Evolutionary conservation across 2,888 invertebrate species (phyloP), one percentile per base, ranked within the genome.

Genomic region (Hirtodrosophila duncani): DNA sequence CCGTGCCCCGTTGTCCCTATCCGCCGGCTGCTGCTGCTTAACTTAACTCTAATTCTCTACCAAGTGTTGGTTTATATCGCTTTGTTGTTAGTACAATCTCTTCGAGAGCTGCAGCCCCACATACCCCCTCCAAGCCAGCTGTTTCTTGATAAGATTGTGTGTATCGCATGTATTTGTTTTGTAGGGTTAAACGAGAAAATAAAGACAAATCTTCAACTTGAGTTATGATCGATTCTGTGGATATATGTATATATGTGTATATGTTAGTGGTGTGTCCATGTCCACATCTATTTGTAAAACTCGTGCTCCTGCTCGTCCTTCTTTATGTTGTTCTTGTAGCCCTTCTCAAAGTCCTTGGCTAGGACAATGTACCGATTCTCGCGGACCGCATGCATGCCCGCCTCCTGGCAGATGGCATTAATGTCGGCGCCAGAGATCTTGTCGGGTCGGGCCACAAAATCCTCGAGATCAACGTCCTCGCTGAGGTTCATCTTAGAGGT

Each of bases 381-480:
- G 49, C 99, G 89, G 0, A 99, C 99, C 2, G 99, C 99, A 85
- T 99, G 99, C 99, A 99, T 99, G 68, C 99, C 99, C 55, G 99
- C 99, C 90, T 99, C 99, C 88, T 99, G 99, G 85, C 99, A 99
- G 83, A 99, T 99, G 41, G 99, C 98, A 88, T 99, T 99, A 81
- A 99, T 99, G 83, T 99, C 99, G 13, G 99, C 99, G 14, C 99
- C 99, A 34, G 98, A 98, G 78, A 99, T 98, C 87, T 97, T 95
- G 86, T 99, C 99, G 1, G 99, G 99, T 10, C 99, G 90, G 7
- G 99, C 98, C 1, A 99, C 98, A 87, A 97, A 99, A 88, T 99
- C 99, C 85, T 99, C 99, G 41, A 99, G 88, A 87, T 99, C 99
- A 1, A 99, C 99, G 87, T 99, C 99, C 83, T 99, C 99, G 41